A percentile compares a stretch with the other conserved stretches of the same genome.
These are phyloP conservation scores for Cololabis saira DNA, from an alignment of 2,113 vertebrate genomes.

Conservation along the genomic window DNA sequence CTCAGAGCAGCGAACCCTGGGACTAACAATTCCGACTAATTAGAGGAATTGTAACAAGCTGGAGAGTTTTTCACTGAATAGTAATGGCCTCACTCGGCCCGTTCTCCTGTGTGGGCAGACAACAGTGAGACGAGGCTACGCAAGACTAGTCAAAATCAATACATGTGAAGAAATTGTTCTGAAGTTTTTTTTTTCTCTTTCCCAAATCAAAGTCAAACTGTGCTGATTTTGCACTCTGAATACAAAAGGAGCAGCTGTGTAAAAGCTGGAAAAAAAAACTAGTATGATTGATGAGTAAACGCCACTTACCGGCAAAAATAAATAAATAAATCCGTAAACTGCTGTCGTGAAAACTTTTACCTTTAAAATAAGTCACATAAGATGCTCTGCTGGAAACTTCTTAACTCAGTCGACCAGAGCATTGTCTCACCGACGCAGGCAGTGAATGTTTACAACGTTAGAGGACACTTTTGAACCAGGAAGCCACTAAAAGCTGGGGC, in stretches of 20 bases:
- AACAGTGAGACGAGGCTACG: constrained; percentile 1
- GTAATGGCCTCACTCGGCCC: not conserved
- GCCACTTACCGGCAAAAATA: too few relatives aligned
- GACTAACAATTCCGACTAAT: constrained; percentile 23
- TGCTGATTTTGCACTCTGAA: not conserved
- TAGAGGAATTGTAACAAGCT: constrained; percentile 10
- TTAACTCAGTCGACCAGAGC: too few relatives aligned
- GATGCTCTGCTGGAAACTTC: too few relatives aligned
- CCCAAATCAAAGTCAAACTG: not conserved
- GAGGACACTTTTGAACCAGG: not conserved
- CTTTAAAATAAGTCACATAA: too few relatives aligned
- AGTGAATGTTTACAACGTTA: too few relatives aligned
- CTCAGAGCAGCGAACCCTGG: not conserved
- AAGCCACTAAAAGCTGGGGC: too few relatives aligned
- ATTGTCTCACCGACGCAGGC: too few relatives aligned
- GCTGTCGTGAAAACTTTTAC: too few relatives aligned
- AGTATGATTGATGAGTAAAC: too few relatives aligned
- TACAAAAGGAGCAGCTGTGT: not conserved
- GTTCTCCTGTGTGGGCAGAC: constrained; percentile 8
- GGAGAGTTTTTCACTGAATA: constrained; percentile 10
- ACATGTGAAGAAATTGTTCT: not conserved
- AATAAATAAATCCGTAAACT: too few relatives aligned
- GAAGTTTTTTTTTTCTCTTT: not conserved
- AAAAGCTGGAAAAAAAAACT: too few relatives aligned
- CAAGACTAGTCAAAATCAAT: constrained; percentile 28